Percentiles rank a stretch among this genome's conserved stretches.
phyloP scores from a whole-genome alignment of 1,140 invertebrate species.

The Bombus consobrinus region DNA sequence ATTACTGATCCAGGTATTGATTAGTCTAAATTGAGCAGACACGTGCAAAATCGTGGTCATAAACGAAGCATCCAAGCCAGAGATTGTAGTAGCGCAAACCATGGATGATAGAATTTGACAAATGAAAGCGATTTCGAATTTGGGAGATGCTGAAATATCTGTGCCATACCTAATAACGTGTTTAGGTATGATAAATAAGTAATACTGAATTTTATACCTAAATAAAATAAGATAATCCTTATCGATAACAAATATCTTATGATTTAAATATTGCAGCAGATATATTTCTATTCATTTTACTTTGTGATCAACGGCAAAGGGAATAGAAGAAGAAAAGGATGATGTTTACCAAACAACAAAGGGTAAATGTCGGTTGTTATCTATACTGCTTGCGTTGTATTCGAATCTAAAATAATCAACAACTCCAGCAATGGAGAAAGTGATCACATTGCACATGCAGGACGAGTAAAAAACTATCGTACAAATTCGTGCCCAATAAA shows the following conservation, averaged over 20 bases:
- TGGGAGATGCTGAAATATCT: slow-evolving; percentile 28
- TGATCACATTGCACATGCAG: slow-evolving; percentile 10
- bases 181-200: not conserved
- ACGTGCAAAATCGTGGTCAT: slow-evolving; percentile 54
- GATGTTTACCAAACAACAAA: slow-evolving; percentile 52
- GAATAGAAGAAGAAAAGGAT: not conserved
- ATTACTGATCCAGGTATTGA: slow-evolving; percentile 16
- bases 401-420: not conserved
- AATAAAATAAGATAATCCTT: not conserved
- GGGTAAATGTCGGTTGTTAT: slow-evolving; percentile 37
- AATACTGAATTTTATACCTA: not conserved
- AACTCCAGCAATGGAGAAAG: slow-evolving; percentile 8
- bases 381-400: not conserved
- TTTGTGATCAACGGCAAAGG: no score
- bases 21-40: slow-evolving; percentile 56
- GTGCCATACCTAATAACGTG: slow-evolving; percentile 46
- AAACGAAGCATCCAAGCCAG: slow-evolving; percentile 38
- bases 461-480: slow-evolving; percentile 23
- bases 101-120: slow-evolving; percentile 27
- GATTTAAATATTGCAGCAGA: not conserved
- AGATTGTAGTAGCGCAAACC: slow-evolving; percentile 2
- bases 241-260: no score
- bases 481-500: slow-evolving; percentile 27
- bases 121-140: slow-evolving; percentile 50
- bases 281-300: not conserved